A percentile compares a stretch with the other conserved stretches of the same genome.
phyloP scores from a whole-genome alignment of 2,113 vertebrate genomes.

The Scytalopus superciliaris region DNA sequence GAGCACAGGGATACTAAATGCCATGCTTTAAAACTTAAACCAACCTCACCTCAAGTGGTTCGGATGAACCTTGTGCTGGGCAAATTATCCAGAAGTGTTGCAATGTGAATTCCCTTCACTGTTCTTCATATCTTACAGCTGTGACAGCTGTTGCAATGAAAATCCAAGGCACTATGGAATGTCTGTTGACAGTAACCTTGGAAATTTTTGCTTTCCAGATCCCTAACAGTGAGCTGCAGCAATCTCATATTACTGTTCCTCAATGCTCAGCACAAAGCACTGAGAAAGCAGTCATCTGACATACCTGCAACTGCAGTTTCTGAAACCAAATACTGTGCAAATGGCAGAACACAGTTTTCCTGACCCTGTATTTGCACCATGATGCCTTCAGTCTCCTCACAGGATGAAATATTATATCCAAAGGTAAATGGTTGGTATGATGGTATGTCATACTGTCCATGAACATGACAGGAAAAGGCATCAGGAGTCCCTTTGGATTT shows the following conservation, averaged over 20 bases:
- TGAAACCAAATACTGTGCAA: background rate
- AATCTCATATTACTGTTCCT: background rate
- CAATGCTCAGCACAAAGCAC: background rate
- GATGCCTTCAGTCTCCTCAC: background rate
- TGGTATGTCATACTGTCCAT: background rate
- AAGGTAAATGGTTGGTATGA: background rate
- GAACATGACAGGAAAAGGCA: background rate
- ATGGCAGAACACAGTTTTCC: background rate
- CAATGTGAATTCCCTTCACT: background rate
- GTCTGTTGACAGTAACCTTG: background rate
- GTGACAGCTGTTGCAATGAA: background rate
- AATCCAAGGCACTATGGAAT: background rate
- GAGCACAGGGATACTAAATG: background rate
- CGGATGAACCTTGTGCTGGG: background rate
- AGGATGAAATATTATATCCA: background rate
- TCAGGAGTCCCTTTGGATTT: background rate
- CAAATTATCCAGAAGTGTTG: background rate
- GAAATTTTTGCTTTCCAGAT: background rate
- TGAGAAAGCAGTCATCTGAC: background rate
- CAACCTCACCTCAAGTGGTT: accelerated
- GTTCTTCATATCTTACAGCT: background rate
- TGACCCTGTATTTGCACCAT: background rate
- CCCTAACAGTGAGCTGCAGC: background rate
- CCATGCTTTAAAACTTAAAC: background rate
- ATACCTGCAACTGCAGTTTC: background rate